These are phyloP conservation scores for Epinephelus moara DNA, from an alignment of 2,113 vertebrate genomes.

Conservation along the genomic window DNA sequence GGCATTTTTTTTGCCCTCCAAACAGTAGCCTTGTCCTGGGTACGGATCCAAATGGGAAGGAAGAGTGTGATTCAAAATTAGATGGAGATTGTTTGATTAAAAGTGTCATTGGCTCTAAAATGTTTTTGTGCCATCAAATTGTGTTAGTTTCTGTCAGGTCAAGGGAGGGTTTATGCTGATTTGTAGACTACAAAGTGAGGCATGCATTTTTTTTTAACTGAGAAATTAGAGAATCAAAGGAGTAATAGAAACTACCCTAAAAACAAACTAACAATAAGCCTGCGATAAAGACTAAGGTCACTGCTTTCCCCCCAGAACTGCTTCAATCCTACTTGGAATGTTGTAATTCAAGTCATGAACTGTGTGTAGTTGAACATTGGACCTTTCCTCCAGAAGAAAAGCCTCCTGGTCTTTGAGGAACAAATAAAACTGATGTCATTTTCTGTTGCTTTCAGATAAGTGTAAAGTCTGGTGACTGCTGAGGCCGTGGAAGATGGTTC, in stretches of 20 bases:
- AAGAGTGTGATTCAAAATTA: background rate
- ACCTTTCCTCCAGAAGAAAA: conserved; percentile 19
- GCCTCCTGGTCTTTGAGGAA: background rate
- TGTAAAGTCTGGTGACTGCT: background rate
- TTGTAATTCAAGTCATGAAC: conserved; percentile 4
- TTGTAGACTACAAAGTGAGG: background rate
- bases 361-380: background rate
- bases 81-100: background rate
- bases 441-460: background rate
- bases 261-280: background rate
- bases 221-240: background rate
- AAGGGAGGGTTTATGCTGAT: background rate
- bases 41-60: background rate
- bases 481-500: background rate
- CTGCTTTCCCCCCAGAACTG: conserved; percentile 6
- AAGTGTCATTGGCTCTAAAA: background rate
- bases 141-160: background rate
- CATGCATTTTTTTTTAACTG: background rate
- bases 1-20: background rate
- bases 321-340: background rate
- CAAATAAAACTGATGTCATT: background rate
- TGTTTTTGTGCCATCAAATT: background rate
- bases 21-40: background rate
- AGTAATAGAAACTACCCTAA: conserved; percentile 4
- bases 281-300: background rate